Evolutionary conservation across 2,113 vertebrate species (phyloP).

Genomic region (Myrmecobius fasciatus): DNA sequence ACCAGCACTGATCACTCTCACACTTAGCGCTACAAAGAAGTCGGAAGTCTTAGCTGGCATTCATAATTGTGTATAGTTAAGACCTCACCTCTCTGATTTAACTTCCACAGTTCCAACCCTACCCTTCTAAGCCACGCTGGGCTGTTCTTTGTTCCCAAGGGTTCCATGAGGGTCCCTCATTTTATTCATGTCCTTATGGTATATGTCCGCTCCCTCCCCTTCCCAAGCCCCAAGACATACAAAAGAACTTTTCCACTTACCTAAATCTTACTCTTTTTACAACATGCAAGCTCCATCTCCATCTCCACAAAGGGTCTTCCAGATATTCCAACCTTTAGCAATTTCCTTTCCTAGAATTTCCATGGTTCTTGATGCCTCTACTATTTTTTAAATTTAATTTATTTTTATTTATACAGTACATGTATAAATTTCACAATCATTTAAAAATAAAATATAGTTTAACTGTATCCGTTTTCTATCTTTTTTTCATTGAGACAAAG

Average conservation of each 20-base stretch:
- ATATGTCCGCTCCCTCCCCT: no score
- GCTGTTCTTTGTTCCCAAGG: no score
- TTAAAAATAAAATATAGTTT: constrained; percentile 64
- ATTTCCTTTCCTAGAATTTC: not conserved
- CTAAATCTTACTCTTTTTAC: not conserved
- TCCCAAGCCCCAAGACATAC: no score
- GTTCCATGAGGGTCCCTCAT: no score
- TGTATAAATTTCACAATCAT: constrained; percentile 71
- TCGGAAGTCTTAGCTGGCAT: no score
- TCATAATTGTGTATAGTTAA: no score
- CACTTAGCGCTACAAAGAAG: no score
- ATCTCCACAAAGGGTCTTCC: not conserved
- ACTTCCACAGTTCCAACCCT: no score
- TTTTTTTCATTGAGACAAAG: constrained; percentile 70
- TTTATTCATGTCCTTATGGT: no score
- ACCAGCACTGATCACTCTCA: no score
- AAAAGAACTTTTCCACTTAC: not conserved
- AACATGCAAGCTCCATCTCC: not conserved
- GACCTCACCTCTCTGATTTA: no score
- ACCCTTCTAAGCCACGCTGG: no score
- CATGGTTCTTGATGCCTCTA: not conserved
- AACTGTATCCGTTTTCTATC: constrained; percentile 63
- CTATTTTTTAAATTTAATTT: constrained; percentile 63
- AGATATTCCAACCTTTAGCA: not conserved
- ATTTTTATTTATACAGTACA: constrained; percentile 72